These are phyloP conservation scores for Trachelus stipa DNA, from an alignment of 2,888 invertebrate species.

Conservation along the genomic window DNA sequence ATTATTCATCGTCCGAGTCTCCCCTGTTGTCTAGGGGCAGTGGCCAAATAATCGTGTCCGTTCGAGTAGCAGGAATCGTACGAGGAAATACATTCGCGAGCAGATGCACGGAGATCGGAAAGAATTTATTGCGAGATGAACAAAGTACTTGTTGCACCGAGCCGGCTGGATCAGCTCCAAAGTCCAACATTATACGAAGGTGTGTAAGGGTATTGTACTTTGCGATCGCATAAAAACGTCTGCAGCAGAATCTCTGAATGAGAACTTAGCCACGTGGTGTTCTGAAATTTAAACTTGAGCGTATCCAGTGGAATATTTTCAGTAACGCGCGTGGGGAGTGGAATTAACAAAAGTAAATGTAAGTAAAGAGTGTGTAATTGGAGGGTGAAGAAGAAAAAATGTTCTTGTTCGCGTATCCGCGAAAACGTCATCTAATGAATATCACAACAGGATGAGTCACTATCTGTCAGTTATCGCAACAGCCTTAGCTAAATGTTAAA, in stretches of 20 bases:
- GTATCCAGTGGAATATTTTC: neutral
- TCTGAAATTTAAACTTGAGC: neutral
- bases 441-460: neutral
- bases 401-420: neutral
- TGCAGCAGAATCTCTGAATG: neutral
- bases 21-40: neutral
- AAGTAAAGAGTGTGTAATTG: neutral
- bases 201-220: neutral
- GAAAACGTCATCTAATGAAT: neutral
- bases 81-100: neutral
- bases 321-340: neutral
- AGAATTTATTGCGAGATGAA: neutral
- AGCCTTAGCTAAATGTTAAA: neutral
- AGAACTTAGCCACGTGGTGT: neutral
- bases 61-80: neutral
- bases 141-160: neutral
- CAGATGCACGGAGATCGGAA: neutral
- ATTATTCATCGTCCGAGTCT: neutral
- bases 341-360: neutral
- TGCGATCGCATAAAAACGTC: neutral
- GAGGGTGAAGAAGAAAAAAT: neutral
- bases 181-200: neutral
- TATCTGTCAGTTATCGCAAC: neutral
- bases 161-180: neutral
- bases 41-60: neutral